A percentile compares a stretch with the other conserved stretches of the same genome.
Conservation (phyloP, 2,797 vertebrate species). For the Holocentrus rufus region DNA sequence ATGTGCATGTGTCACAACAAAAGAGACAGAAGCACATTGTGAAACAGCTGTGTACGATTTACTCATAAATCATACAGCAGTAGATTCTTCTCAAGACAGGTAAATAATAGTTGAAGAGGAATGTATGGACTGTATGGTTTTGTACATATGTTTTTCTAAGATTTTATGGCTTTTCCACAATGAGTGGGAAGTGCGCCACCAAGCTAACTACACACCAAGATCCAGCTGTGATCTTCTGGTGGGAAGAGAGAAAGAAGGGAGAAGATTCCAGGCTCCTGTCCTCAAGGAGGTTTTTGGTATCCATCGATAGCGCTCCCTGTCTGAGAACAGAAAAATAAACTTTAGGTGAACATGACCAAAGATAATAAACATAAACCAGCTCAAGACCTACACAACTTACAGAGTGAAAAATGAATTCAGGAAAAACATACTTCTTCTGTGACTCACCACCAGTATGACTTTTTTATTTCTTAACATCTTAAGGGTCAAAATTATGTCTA, state of each 20-base stretch:
- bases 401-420: conserved; percentile 24
- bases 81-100: conserved; percentile 35
- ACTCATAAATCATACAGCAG: conserved; percentile 23
- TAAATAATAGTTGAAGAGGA: conserved; percentile 48
- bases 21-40: conserved; percentile 11
- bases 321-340: conserved; percentile 73
- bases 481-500: conserved; percentile 21
- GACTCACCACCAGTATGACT: neutral
- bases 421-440: conserved; percentile 19
- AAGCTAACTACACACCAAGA: conserved; percentile 43
- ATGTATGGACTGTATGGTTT: conserved; percentile 28
- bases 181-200: conserved; percentile 43
- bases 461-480: conserved; percentile 2
- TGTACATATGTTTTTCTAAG: conserved; percentile 36
- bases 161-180: conserved; percentile 35
- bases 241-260: conserved; percentile 44
- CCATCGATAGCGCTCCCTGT: conserved; percentile 54
- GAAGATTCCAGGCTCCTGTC: conserved; percentile 46
- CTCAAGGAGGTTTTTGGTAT: conserved; percentile 79
- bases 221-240: conserved; percentile 37
- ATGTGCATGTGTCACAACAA: conserved; percentile 53
- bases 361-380: conserved; percentile 49
- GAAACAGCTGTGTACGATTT: conserved; percentile 31
- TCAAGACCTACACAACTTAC: conserved; percentile 16
- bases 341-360: conserved; percentile 57